Conservation (phyloP, 2,113 vertebrate genomes). For the Tupaia tana region DNA sequence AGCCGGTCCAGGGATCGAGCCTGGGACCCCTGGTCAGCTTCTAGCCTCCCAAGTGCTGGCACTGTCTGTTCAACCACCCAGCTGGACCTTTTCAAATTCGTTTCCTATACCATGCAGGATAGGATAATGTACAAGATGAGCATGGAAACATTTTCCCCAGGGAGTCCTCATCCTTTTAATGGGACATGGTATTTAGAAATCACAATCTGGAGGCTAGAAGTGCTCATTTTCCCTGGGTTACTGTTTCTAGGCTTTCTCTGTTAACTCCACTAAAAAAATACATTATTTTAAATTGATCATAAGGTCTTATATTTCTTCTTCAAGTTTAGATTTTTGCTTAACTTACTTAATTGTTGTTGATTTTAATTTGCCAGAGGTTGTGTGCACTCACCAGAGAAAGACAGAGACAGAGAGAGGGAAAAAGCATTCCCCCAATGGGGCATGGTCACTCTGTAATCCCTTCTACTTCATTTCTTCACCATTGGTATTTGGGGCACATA, state of each 20-base stretch:
- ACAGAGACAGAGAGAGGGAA: too few relatives aligned
- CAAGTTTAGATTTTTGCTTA: background rate
- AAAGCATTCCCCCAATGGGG: too few relatives aligned
- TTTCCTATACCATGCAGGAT: background rate
- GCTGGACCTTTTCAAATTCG: background rate
- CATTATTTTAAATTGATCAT: background rate
- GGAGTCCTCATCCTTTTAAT: background rate
- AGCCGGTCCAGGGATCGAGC: too few relatives aligned
- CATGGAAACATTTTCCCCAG: background rate
- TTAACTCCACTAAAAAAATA: background rate
- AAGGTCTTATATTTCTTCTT: background rate
- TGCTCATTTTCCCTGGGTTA: background rate
- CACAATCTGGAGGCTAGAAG: background rate
- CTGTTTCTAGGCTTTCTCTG: background rate
- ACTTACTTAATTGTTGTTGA: conserved; percentile 1
- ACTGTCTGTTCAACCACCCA: too few relatives aligned
- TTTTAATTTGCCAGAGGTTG: too few relatives aligned
- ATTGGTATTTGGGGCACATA: too few relatives aligned
- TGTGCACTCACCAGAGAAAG: too few relatives aligned
- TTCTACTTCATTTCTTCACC: too few relatives aligned
- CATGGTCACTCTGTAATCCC: too few relatives aligned
- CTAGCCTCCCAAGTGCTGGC: too few relatives aligned
- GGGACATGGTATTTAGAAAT: background rate
- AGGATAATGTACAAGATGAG: background rate
- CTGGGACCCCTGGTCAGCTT: too few relatives aligned